A percentile compares a stretch with the other conserved stretches of the same genome.
Evolutionary conservation across 2,797 vertebrate genomes (phyloP).

Genomic region (Eupleurogrammus muticus): DNA sequence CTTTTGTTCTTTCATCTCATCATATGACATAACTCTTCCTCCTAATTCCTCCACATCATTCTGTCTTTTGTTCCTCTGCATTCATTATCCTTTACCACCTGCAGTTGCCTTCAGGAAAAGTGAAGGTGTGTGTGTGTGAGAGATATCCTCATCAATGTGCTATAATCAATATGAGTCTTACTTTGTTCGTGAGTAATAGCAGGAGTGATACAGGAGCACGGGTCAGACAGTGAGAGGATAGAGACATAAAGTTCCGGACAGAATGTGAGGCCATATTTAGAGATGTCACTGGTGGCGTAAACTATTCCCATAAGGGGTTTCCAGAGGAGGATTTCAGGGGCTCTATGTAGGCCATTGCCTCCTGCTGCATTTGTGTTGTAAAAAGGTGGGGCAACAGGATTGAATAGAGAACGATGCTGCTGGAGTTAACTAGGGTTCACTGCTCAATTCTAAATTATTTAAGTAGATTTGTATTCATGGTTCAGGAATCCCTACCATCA

Average conservation of each 20-base stretch:
- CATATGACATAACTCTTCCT: conserved; percentile 4
- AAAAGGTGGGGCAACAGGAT: conserved; percentile 14
- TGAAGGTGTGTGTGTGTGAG: background rate
- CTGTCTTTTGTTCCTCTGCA: background rate
- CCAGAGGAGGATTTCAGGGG: conserved; percentile 46
- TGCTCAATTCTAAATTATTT: background rate
- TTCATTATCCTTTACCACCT: conserved; percentile 16
- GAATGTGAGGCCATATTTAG: conserved; percentile 46
- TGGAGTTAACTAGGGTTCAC: conserved; percentile 11
- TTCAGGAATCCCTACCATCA: background rate
- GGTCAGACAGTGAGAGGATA: conserved; percentile 7
- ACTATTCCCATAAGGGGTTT: conserved; percentile 52
- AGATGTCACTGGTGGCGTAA: conserved; percentile 43
- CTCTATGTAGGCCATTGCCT: conserved; percentile 59
- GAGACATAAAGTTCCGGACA: background rate
- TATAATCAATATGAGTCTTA: background rate
- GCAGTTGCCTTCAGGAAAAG: background rate
- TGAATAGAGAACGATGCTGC: conserved; percentile 3
- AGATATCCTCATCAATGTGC: background rate
- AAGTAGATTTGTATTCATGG: conserved; percentile 5
- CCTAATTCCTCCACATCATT: conserved; percentile 14
- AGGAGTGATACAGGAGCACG: background rate
- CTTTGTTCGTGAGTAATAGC: conserved; percentile 5
- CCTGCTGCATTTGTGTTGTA: conserved; percentile 25
- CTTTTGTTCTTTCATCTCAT: background rate